phyloP scores from a whole-genome alignment of 2,888 invertebrate genomes.

The Schizaphis graminum region DNA sequence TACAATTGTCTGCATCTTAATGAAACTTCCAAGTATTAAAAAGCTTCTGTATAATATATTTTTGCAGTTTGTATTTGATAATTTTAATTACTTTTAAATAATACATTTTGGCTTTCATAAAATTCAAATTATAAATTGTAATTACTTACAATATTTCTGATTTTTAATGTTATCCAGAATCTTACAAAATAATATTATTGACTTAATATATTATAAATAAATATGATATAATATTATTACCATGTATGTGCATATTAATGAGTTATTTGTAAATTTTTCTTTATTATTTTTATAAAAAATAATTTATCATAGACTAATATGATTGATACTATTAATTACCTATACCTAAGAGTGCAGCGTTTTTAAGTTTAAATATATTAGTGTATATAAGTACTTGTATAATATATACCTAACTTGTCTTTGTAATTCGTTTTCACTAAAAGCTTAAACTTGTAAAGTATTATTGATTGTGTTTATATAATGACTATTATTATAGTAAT shows the following conservation, averaged over 20 bases:
- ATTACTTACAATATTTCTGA: neutral
- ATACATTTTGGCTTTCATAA: neutral
- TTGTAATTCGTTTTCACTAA: neutral
- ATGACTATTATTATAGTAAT: neutral
- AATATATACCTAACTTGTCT: neutral
- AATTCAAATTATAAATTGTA: neutral
- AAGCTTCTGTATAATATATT: neutral
- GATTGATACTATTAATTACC: neutral
- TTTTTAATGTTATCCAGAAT: neutral
- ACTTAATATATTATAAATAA: neutral
- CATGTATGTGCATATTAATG: neutral
- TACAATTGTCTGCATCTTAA: neutral
- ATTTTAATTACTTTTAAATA: conserved; percentile 4
- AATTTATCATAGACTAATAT: neutral
- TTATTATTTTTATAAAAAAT: neutral
- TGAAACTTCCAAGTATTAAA: neutral
- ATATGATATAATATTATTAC: neutral
- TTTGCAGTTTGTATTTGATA: neutral
- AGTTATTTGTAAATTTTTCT: neutral
- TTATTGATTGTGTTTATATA: neutral
- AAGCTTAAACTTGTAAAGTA: neutral
- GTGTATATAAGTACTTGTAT: neutral
- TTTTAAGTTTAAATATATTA: neutral
- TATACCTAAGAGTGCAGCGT: neutral
- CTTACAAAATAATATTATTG: neutral